A percentile compares a stretch with the other conserved stretches of the same genome.
These are phyloP conservation scores for Chymomyza fuscimana DNA, from an alignment of 2,888 invertebrate genomes.

Conservation along the genomic window DNA sequence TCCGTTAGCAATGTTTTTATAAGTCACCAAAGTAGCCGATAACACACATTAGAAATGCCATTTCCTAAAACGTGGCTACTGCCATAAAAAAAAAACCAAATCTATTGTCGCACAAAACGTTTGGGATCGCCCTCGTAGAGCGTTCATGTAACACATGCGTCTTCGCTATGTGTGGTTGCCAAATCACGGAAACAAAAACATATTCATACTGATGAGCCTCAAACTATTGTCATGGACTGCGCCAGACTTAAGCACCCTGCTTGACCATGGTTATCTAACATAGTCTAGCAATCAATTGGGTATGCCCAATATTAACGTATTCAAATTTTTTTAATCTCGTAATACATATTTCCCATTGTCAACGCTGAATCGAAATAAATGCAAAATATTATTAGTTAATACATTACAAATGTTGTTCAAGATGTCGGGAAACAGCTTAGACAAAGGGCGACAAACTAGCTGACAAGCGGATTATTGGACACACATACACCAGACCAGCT, in stretches of 20 bases:
- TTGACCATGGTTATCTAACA: conserved; percentile 53
- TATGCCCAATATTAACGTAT: conserved; percentile 28
- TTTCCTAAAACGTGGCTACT: conserved; percentile 44
- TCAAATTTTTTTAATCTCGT: conserved; percentile 57
- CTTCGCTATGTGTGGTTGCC: conserved; percentile 45
- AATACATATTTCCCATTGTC: conserved; percentile 48
- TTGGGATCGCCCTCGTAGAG: conserved; percentile 14
- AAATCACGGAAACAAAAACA: conserved; percentile 65
- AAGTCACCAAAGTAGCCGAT: conserved; percentile 34
- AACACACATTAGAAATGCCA: conserved; percentile 38
- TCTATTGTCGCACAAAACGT: conserved; percentile 49
- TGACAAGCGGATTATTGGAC: neutral
- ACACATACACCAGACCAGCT: conserved; percentile 25
- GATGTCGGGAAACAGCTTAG: conserved; percentile 19
- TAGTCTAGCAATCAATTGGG: conserved; percentile 18
- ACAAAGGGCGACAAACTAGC: conserved; percentile 33
- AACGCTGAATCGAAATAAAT: conserved; percentile 51
- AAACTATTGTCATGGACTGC: conserved; percentile 14
- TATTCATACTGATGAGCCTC: conserved; percentile 16
- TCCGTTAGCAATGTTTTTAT: conserved; percentile 59
- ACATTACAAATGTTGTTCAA: conserved; percentile 23
- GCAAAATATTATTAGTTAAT: conserved; percentile 65
- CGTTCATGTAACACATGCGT: conserved; percentile 26
- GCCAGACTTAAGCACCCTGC: conserved; percentile 48
- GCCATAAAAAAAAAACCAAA: conserved; percentile 51